These are phyloP conservation scores for Pristis pectinata DNA, from an alignment of 2,797 vertebrate species.

Conservation along the genomic window DNA sequence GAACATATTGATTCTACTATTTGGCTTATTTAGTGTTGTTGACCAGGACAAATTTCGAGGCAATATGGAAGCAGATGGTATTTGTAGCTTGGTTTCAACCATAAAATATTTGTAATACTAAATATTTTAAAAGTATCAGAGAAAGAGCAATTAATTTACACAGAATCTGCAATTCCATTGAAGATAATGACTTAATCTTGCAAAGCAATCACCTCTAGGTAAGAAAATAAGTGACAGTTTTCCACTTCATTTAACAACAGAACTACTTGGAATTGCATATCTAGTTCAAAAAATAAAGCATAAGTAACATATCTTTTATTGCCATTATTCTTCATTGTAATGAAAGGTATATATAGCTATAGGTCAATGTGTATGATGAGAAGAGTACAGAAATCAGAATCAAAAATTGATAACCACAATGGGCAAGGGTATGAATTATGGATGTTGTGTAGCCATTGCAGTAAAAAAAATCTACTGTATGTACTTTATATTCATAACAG, in stretches of 20 bases:
- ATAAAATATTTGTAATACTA: slow-evolving; percentile 7
- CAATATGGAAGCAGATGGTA: not conserved
- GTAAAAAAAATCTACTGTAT: not conserved
- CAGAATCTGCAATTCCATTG: not conserved
- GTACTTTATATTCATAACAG: not conserved
- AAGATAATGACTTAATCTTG: slow-evolving; percentile 6
- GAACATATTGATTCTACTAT: no score
- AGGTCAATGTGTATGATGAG: not conserved
- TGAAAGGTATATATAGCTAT: not conserved
- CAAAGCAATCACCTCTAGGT: not conserved
- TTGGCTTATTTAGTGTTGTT: no score
- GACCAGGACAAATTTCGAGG: no score
- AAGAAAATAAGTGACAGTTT: not conserved
- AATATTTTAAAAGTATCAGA: not conserved
- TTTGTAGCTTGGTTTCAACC: not conserved
- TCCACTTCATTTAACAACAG: slow-evolving; percentile 1
- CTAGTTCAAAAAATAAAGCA: not conserved
- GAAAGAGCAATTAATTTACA: not conserved
- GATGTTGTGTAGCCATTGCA: not conserved
- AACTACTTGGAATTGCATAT: not conserved
- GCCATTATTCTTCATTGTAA: not conserved
- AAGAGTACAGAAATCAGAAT: slow-evolving; percentile 20
- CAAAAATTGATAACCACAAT: slow-evolving; percentile 23
- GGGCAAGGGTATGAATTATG: slow-evolving; percentile 14
- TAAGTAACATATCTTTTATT: not conserved